Percentiles rank a stretch among this genome's conserved stretches.
phyloP scores from a whole-genome alignment of 2,888 invertebrate genomes.

The Operophtera brumata region DNA sequence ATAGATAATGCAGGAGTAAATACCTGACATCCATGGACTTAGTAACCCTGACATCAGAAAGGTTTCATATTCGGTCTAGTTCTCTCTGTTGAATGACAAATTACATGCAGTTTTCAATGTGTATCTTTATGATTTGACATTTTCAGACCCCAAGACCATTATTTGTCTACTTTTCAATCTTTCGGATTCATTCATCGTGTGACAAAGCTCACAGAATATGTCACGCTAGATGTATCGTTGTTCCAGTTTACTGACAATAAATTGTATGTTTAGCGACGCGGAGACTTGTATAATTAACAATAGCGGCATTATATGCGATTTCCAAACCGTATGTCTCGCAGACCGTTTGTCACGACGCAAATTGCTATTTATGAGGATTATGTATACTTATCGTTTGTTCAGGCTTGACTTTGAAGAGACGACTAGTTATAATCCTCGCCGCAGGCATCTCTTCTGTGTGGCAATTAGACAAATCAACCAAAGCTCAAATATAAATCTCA shows the following conservation, averaged over 20 bases:
- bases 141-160: constrained; percentile 43
- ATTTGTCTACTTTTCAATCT: constrained; percentile 64
- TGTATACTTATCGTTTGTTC: constrained; percentile 53
- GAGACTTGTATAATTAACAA: constrained; percentile 79
- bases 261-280: constrained; percentile 77
- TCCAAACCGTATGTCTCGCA: constrained; percentile 70
- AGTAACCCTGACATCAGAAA: constrained; percentile 33
- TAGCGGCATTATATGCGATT: constrained; percentile 75
- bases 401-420: constrained; percentile 32
- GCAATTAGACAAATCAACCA: constrained; percentile 15
- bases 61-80: constrained; percentile 42
- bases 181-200: constrained; percentile 54
- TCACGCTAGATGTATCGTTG: constrained; percentile 67
- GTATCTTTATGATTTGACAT: constrained; percentile 46
- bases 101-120: constrained; percentile 46
- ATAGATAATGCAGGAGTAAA: constrained; percentile 39
- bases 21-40: too few species aligned
- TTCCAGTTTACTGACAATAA: constrained; percentile 75
- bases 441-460: constrained; percentile 12
- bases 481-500: constrained; percentile 1
- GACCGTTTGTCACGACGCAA: constrained; percentile 76
- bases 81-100: constrained; percentile 36
- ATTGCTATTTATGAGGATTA: constrained; percentile 78
- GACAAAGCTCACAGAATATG: constrained; percentile 58
- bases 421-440: constrained; percentile 32